phyloP scores from a whole-genome alignment of 2,113 vertebrate species.

The Zapus hudsonius region DNA sequence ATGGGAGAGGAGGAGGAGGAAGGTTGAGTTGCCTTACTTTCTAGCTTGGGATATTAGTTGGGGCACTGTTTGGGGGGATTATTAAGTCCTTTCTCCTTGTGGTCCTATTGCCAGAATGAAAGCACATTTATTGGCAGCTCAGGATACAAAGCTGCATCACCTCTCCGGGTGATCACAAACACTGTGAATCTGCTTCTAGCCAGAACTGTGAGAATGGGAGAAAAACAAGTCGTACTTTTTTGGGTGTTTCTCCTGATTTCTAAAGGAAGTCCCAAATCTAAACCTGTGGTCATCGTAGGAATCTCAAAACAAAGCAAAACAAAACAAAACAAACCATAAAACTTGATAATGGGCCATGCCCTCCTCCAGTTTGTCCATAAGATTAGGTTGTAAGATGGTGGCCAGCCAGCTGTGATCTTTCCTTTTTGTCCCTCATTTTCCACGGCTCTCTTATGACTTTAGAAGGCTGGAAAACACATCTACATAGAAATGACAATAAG shows the following conservation, averaged over 20 bases:
- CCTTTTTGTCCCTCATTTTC: constrained; percentile 2
- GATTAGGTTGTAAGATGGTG: background rate
- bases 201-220: background rate
- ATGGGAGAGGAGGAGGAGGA: background rate
- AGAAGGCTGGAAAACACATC: constrained; percentile 45
- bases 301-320: background rate
- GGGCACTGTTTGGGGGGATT: background rate
- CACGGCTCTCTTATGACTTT: constrained; percentile 19
- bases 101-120: background rate
- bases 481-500: constrained; percentile 64
- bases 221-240: background rate
- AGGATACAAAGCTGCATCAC: background rate
- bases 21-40: background rate
- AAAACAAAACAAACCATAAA: no score
- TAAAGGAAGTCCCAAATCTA: background rate
- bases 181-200: constrained; percentile 8
- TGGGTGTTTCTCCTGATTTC: background rate
- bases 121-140: background rate
- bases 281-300: background rate
- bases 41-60: background rate
- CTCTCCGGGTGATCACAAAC: background rate
- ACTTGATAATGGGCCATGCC: background rate
- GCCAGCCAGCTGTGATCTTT: background rate
- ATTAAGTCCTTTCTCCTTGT: background rate
- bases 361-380: background rate